Evolutionary conservation across 2,113 vertebrate species (phyloP), one percentile per base, ranked within the genome.

Genomic region (Anguilla rostrata): DNA sequence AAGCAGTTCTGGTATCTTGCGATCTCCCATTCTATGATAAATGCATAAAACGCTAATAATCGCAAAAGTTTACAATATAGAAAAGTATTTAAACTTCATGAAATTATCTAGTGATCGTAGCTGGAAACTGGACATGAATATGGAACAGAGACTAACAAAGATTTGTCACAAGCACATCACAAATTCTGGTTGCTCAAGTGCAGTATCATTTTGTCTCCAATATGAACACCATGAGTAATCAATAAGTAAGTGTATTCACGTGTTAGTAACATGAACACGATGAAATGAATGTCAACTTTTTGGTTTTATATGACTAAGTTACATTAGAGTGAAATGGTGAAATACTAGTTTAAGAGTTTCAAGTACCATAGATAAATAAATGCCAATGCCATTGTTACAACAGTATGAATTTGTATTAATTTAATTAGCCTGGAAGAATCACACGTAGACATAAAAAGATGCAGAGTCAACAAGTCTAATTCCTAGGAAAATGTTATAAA

Each of bases 1-100:
- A 86, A 86, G 79, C 85, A 79, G 29, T 63, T 46, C 39, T 63
- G 39, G 49, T 81, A 60, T 71, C 79, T 81, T 60, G 78, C 78
- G 41, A 63, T 63, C 39, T 39, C 78, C 78, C 85, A 86, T n/a
- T 39, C 78, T 11, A 57, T 15, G 57, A 82, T 43, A 22, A 71
- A 34, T 71, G 83, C 57, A 71, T 22, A 49, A 5, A 66, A 43
- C n/a, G 39, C 79, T 34, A 71, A 46, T 26, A 46, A 41, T 66
- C 40, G 71, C n/a, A 71, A 18, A 84, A 22, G 57, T 40, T 40
- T 60, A 22, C 26, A 40, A 71, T 40, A 71, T 41, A 78, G 34
- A 22, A 39, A 81, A 81, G 78, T 86, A 86, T 57, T 29, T 39
- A 29, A 78, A 56, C 41, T 40, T 86, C 60, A 41, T n/a, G 39